Base-by-base conservation (phyloP, 2,888 invertebrate genomes). In the Aspidapion aeneum region DNA sequence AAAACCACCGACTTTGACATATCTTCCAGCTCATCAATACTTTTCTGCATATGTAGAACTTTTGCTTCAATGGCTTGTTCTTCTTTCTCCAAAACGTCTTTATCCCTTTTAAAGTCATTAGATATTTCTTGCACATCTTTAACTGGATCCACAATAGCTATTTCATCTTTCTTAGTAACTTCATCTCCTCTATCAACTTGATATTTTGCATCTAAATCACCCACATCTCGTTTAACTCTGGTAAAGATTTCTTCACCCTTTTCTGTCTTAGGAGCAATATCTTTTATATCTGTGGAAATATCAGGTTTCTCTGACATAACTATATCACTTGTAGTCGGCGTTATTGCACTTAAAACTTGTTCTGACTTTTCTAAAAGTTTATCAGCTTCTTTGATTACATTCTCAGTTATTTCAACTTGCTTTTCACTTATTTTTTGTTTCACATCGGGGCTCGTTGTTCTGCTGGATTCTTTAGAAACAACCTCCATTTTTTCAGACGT, bases 51-150 rank as follows among this genome's bases (percentile, higher is more conserved):
- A 50, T 63, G 60, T 55, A 54, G 21, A 1, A 54, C 61, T 20
- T 20, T 35, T 12, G 60, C 62, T 58, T 64, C 64, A 18, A 69
- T 57, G 49, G 66, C 58, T 57, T 72, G 60, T 64, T 68, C 72
- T 55, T 71, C 67, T 60, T 71, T 70, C 21, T 57, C n/a, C 1
- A 66, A 1, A 17, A 21, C 49, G 21, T 65, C 61, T 61, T 64
- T 54, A 2, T 20, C 35, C 5, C 21, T 20, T 17, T 57, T 50
- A 49, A 56, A 20, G 16, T 55, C 61, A 18, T 58, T 17, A 1
- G 59, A 58, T 56, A 63, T 58, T 5, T 65, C 65, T 49, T 61
- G 60, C 51, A 20, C 20, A 35, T 19, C 20, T 55, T 60, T 54
- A 21, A 5, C 12, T 20, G 18, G 19, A 5, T n/a, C 18, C 12